Percentiles rank a stretch among this genome's conserved stretches.
phyloP scores from a whole-genome alignment of 2,797 vertebrate genomes.

The Micromesistius poutassou region DNA sequence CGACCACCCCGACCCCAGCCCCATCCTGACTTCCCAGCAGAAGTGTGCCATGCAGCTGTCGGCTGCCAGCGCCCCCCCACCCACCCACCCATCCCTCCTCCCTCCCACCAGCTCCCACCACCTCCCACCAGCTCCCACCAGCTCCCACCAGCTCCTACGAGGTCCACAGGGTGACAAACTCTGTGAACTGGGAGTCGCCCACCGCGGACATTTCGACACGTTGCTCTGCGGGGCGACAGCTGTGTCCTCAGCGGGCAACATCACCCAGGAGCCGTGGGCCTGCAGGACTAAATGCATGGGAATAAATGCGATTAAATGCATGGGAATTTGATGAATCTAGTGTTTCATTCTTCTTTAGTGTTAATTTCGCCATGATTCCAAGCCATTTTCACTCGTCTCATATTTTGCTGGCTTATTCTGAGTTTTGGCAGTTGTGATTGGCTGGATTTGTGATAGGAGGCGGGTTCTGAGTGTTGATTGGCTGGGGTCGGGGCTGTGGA shows the following conservation, averaged over 20 bases:
- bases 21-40: not conserved
- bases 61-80: not conserved
- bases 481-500: conserved; percentile 40
- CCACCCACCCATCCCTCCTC: not conserved
- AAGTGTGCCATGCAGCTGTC: conserved; percentile 3
- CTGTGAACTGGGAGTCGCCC: not conserved
- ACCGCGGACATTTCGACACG: not conserved
- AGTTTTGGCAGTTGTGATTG: not conserved
- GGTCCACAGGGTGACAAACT: not conserved
- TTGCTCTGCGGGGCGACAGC: not conserved
- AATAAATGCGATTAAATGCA: not conserved
- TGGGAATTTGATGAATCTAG: too few species aligned
- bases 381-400: not conserved
- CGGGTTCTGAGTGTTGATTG: conserved; percentile 1
- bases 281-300: not conserved
- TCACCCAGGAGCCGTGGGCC: too few species aligned
- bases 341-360: not conserved
- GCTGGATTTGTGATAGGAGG: conserved; percentile 1
- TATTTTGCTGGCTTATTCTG: not conserved
- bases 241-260: not conserved
- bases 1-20: not conserved
- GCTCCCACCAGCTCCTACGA: not conserved
- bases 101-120: not conserved
- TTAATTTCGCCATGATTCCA: not conserved
- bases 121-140: not conserved